Evolutionary conservation across 2,797 vertebrate genomes (phyloP), one percentile per base, ranked within the genome.

Genomic region (Coluber constrictor): DNA sequence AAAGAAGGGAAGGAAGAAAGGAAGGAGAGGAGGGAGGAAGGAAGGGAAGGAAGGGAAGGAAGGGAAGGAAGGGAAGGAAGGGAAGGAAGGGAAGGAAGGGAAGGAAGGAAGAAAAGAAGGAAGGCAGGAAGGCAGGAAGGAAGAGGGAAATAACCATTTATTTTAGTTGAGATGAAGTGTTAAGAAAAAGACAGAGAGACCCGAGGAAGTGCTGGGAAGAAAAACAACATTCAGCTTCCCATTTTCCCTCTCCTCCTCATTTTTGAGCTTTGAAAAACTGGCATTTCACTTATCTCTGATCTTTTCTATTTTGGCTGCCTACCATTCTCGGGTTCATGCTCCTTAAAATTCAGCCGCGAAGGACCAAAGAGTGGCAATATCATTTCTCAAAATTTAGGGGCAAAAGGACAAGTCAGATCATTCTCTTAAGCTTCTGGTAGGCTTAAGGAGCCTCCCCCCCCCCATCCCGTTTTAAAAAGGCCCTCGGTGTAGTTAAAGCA

Each of bases 91-190:
- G 3, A 4, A 1, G 56, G 20, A 7, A 59, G 5, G 18, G 5
- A 59, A 0, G 2, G 5, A 59, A 1, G 4, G 5, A 37, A 37
- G 37, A 37, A 37, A 37, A 37, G 37, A 37, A 20, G 9, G 18
- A 6, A 59, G 5, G 2, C 8, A 25, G 0, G 56, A 60, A 10
- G 23, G 1, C 2, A 13, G 27, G 0, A 29, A 29, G 11, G 1
- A 29, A 63, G 3, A 10, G 25, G 1, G 37, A 3, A 3, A 10
- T 25, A 8, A 0, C 47, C 47, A 47, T 47, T 47, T 47, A 47
- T 51, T 18, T 74, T 18, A 6, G 66, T 74, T 37, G n/a, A 74
- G 3, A 5, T 74, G n/a, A 74, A 74, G n/a, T 74, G n/a, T 74
- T 37, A 3, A 20, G 16, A 5, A 74, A 74, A 37, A 37, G 16